phyloP scores from a whole-genome alignment of 2,113 vertebrate genomes.

The Tyto alba region DNA sequence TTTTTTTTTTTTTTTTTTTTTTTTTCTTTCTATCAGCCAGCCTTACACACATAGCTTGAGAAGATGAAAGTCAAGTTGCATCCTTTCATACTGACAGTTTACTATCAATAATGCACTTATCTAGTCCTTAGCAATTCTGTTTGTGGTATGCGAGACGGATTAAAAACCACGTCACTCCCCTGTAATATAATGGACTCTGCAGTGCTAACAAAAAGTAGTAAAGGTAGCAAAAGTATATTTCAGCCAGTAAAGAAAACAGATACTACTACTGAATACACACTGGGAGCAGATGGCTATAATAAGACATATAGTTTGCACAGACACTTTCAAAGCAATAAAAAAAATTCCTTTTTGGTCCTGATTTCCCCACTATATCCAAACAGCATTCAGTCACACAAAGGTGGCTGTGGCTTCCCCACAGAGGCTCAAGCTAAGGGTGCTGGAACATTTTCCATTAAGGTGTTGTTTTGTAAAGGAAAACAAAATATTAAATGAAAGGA shows the following conservation, averaged over 20 bases:
- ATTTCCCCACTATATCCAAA: neutral
- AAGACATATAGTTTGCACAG: neutral
- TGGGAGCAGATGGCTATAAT: neutral
- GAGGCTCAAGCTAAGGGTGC: neutral
- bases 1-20: neutral
- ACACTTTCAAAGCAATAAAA: neutral
- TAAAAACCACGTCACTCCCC: neutral
- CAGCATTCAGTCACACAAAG: neutral
- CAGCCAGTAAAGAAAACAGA: constrained; percentile 18
- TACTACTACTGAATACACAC: neutral
- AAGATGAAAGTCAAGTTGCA: neutral
- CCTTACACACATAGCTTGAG: neutral
- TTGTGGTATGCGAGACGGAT: neutral
- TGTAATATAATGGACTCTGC: neutral
- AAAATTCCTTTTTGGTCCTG: neutral
- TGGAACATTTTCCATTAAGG: neutral
- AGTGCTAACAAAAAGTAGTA: constrained; percentile 5
- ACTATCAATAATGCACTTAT: neutral
- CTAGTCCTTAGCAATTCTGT: neutral
- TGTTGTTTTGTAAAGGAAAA: neutral
- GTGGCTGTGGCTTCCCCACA: neutral
- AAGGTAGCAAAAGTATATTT: constrained; percentile 32
- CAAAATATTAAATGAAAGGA: neutral
- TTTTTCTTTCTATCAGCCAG: neutral
- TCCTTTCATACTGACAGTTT: neutral